These are phyloP conservation scores for Coreoperca whiteheadi DNA, from an alignment of 2,113 vertebrate genomes.

Conservation along the genomic window DNA sequence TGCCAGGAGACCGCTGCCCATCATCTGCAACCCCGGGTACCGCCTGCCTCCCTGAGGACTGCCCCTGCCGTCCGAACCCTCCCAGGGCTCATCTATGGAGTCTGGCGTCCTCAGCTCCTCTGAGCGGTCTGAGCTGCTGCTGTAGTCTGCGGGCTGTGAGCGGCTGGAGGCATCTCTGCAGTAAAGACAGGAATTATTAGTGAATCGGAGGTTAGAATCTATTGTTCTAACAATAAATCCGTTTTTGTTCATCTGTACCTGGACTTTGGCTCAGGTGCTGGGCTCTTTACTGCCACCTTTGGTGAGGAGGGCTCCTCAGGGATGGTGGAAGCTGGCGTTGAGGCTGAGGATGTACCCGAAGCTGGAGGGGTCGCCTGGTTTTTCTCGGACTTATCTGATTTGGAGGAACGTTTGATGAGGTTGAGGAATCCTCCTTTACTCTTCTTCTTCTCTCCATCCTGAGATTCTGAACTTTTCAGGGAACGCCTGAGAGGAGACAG, in stretches of 20 bases:
- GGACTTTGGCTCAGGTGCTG: conserved; percentile 82
- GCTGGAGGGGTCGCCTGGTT: conserved; percentile 68
- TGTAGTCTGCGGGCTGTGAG: conserved; percentile 79
- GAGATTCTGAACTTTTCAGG: conserved; percentile 87
- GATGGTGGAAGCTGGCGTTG: conserved; percentile 40
- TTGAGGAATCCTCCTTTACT: conserved; percentile 95
- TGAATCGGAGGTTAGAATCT: not conserved
- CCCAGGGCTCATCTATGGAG: conserved; percentile 88
- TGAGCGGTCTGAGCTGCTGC: conserved; percentile 85
- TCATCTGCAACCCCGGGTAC: conserved; percentile 91
- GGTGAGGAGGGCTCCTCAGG: conserved; percentile 90
- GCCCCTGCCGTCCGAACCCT: conserved; percentile 83
- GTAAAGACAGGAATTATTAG: not conserved
- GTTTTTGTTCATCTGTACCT: conserved; percentile 52
- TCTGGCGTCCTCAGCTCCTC: conserved; percentile 93
- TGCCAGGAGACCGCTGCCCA: conserved; percentile 93
- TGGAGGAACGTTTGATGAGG: conserved; percentile 93
- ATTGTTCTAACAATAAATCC: not conserved
- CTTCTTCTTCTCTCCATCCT: conserved; percentile 92
- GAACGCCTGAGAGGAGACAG: conserved; percentile 80
- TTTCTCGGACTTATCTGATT: conserved; percentile 81
- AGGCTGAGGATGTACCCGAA: conserved; percentile 56
- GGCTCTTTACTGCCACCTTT: conserved; percentile 81
- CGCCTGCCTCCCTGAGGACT: conserved; percentile 92
- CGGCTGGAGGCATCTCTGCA: conserved; percentile 72